A percentile compares a stretch with the other conserved stretches of the same genome.
phyloP scores from a whole-genome alignment of 2,888 invertebrate genomes.

The Deladenus siricidicola region DNA sequence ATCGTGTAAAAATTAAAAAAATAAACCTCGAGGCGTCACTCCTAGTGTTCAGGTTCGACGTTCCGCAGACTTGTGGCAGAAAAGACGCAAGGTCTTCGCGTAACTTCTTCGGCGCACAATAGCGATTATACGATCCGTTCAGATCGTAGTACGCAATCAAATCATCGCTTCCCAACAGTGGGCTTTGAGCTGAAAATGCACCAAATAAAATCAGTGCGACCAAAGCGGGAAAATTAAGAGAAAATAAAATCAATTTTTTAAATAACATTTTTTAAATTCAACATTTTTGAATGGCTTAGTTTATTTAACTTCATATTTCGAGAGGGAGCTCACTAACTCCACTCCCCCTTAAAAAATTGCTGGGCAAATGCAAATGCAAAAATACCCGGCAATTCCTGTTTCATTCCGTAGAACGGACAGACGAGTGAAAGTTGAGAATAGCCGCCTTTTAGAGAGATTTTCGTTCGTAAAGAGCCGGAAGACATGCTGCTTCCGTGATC shows the following conservation, averaged over 20 bases:
- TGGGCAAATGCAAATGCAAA: not conserved
- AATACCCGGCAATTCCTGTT: not conserved
- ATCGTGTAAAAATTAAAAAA: not conserved
- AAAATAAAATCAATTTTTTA: too few relatives aligned
- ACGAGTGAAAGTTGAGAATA: conserved; percentile 28
- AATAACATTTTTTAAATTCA: too few relatives aligned
- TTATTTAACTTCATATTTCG: too few relatives aligned
- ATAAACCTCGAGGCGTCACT: conserved; percentile 19
- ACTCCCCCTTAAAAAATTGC: too few relatives aligned
- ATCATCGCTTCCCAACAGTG: conserved; percentile 28
- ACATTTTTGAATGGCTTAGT: too few relatives aligned
- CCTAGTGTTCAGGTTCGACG: conserved; percentile 20
- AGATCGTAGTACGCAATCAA: conserved; percentile 24
- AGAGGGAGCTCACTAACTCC: too few relatives aligned
- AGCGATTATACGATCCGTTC: conserved; percentile 25
- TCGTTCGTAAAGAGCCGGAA: conserved; percentile 25
- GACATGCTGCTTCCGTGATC: conserved; percentile 11
- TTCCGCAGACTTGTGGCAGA: conserved; percentile 29
- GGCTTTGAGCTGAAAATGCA: conserved; percentile 18
- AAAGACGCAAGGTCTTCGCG: conserved; percentile 33
- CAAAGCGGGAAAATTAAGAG: too few relatives aligned
- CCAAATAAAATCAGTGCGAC: not conserved
- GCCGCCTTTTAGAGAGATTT: conserved; percentile 26
- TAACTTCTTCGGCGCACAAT: conserved; percentile 23
- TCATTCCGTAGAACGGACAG: conserved; percentile 33